phyloP scores from a whole-genome alignment of 2,113 vertebrate species.

The Raja brachyura region DNA sequence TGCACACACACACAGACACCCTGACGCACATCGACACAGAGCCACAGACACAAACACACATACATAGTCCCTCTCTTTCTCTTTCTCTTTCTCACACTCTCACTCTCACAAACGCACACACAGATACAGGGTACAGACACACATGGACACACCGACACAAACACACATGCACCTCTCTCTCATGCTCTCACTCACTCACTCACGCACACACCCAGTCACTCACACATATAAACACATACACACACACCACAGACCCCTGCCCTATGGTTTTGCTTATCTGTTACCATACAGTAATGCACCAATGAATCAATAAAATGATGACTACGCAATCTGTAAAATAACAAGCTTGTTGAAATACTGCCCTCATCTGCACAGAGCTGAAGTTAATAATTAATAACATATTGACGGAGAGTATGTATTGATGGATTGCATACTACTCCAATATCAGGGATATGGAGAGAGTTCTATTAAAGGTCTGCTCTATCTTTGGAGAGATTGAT shows the following conservation, averaged over 20 bases:
- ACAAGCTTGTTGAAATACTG: conserved; percentile 56
- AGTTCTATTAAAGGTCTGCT: conserved; percentile 40
- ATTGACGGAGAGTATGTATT: conserved; percentile 54
- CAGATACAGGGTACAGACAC: no score
- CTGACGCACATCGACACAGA: no score
- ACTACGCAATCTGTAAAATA: conserved; percentile 56
- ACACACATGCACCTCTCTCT: no score
- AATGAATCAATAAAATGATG: conserved; percentile 54
- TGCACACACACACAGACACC: no score
- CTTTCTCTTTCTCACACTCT: no score
- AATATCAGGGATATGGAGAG: conserved; percentile 45
- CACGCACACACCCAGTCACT: no score
- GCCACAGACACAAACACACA: no score
- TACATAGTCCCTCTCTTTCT: no score
- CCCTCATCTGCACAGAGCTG: conserved; percentile 52
- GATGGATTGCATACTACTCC: conserved; percentile 47
- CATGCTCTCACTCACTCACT: no score
- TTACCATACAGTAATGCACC: conserved; percentile 40
- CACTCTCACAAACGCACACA: no score
- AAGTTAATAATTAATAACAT: conserved; percentile 59
- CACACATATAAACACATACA: no score
- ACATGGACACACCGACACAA: no score
- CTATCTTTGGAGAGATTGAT: neutral
- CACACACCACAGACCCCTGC: neutral
- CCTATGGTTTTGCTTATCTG: neutral